phyloP scores from a whole-genome alignment of 2,888 invertebrate genomes.

The Ochropleura leucogaster region DNA sequence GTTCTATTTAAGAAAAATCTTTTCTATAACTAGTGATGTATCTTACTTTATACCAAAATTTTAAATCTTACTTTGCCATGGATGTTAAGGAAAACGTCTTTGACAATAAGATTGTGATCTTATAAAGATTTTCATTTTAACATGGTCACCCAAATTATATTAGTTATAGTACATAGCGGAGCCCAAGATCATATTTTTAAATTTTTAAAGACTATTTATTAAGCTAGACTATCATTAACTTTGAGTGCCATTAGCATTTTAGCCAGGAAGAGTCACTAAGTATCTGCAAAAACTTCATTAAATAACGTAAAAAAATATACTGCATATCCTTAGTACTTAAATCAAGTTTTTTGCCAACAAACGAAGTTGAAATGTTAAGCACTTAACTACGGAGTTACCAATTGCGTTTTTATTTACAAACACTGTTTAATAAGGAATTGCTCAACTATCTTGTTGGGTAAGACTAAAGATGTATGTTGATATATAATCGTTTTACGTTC shows the following conservation, averaged over 20 bases:
- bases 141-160: background rate
- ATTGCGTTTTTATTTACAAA: constrained; percentile 67
- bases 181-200: background rate
- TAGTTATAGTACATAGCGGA: background rate
- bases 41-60: background rate
- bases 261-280: background rate
- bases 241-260: background rate
- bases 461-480: constrained; percentile 41
- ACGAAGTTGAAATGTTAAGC: constrained; percentile 42
- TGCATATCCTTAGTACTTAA: background rate
- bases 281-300: background rate
- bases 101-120: background rate
- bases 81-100: background rate
- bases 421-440: constrained; percentile 65
- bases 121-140: background rate
- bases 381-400: constrained; percentile 29
- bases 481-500: constrained; percentile 52
- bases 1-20: background rate
- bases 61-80: background rate
- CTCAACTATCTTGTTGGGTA: constrained; percentile 64
- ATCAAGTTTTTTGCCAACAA: constrained; percentile 31
- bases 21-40: background rate
- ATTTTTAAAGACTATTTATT: background rate
- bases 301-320: background rate
- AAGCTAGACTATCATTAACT: background rate